Percentiles rank a stretch among this genome's conserved stretches.
Evolutionary conservation across 1,140 invertebrate genomes (phyloP).

Genomic region (Caenorhabditis briggsae): DNA sequence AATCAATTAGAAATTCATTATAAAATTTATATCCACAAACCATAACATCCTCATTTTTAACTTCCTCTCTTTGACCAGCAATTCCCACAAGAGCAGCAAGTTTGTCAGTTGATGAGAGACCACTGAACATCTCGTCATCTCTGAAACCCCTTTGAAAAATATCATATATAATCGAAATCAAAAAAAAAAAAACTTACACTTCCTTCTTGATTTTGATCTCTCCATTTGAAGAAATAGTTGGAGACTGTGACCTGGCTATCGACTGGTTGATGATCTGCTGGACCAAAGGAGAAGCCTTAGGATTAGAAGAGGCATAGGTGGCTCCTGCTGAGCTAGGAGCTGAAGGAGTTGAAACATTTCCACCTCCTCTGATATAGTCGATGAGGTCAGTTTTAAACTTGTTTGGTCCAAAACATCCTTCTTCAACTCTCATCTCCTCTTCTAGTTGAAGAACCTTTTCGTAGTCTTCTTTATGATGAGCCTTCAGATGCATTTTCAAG

Average conservation of each 20-base stretch:
- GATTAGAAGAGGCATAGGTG: background rate
- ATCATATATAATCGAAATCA: background rate
- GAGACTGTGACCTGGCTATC: constrained; percentile 31
- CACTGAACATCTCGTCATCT: constrained; percentile 58
- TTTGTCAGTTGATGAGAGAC: constrained; percentile 61
- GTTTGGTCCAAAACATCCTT: constrained; percentile 63
- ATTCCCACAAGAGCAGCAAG: constrained; percentile 64
- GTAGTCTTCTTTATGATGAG: constrained; percentile 68
- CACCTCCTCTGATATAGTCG: constrained; percentile 63
- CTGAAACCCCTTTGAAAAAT: background rate
- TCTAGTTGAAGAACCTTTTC: constrained; percentile 64
- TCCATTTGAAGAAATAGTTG: constrained; percentile 10
- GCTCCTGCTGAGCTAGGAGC: background rate
- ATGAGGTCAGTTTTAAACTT: constrained; percentile 64
- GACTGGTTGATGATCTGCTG: constrained; percentile 62
- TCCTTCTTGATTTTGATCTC: constrained; percentile 2
- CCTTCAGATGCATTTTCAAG: constrained; percentile 68
- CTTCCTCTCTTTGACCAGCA: constrained; percentile 1
- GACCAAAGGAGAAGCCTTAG: constrained; percentile 59
- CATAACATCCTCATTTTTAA: background rate
- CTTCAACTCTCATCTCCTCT: constrained; percentile 64
- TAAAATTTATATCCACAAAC: background rate
- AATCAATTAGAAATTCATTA: background rate
- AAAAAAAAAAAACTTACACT: background rate
- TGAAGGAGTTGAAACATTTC: constrained; percentile 61